Base-by-base conservation (phyloP, 1,140 invertebrate genomes). In the Zaprionus camerounensis region DNA sequence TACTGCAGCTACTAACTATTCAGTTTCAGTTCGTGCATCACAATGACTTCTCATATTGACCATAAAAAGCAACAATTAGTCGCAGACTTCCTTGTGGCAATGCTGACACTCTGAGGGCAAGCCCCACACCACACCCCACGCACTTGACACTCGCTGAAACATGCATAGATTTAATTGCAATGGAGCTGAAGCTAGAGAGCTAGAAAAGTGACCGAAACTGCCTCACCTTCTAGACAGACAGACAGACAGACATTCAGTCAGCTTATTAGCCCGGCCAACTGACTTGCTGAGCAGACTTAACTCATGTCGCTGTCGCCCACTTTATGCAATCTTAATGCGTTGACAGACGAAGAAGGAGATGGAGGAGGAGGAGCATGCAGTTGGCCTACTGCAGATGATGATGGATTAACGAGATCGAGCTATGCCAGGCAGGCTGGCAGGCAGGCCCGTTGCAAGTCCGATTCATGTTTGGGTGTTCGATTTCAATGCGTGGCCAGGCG, bases 61-160 rank as follows among this genome's bases (percentile, higher is more conserved):
- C 46, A 49, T 49, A 22, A 20, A 49, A 20, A 12, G 46, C 9
- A 12, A 49, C 46, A 49, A 17, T 49, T 49, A 49, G 17, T 44
- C 38, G 38, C 36, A 38, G 36, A 13, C 12, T 72, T 72, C 70
- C 70, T 72, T 49, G 49, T 69, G 58, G 28, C 7, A 46, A 46
- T 17, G 5, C 38, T 41, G 5, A 5, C 38, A 65, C 38, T 62
- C 66, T 63, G 51, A 55, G 51, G 22, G 41, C 57, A 69, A 55
- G 17, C n/a, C n/a, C 38, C 49, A 57, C 56, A 20, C 15, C 26
- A 26, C 34, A 46, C 64, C 56, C 38, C 57, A 73, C 56, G 64
- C 64, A 74, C 71, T 69, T 74, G 65, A 74, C 71, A 74, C 71
- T 53, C 28, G 51, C 15, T 24, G 15, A 11, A 28, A n/a, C 36